phyloP scores from a whole-genome alignment of 1,140 invertebrate species.

The Argopecten irradians region DNA sequence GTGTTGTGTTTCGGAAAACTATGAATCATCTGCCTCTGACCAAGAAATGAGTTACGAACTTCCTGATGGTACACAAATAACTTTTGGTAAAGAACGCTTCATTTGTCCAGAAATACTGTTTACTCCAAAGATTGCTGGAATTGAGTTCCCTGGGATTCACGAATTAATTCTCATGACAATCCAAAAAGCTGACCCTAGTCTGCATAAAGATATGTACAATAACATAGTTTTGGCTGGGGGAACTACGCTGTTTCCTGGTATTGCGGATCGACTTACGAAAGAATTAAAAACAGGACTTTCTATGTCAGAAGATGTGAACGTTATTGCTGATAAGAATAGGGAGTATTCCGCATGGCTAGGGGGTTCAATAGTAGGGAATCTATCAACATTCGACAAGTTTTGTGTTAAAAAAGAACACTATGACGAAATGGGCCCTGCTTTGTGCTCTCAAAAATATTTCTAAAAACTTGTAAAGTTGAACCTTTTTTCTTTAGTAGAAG shows the following conservation, averaged over 20 bases:
- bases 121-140: not conserved
- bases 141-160: not conserved
- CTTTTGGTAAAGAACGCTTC: not conserved
- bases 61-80: not conserved
- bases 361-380: not conserved
- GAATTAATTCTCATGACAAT: not conserved
- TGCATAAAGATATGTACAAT: constrained; percentile 1
- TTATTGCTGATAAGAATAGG: not conserved
- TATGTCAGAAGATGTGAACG: not conserved
- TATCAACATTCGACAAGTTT: not conserved
- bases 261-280: not conserved
- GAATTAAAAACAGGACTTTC: not conserved
- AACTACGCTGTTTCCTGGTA: not conserved
- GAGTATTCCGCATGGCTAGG: not conserved
- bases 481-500: no score
- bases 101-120: not conserved
- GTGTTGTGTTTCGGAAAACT: not conserved
- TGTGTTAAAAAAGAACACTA: constrained; percentile 1
- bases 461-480: no score
- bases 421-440: not conserved
- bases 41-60: not conserved
- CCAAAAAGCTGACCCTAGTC: not conserved
- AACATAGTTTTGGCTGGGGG: not conserved
- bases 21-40: not conserved
- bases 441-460: not conserved